Evolutionary conservation across 1,140 invertebrate species (phyloP), one percentile per base, ranked within the genome.

Genomic region (Diorhabda elongata): DNA sequence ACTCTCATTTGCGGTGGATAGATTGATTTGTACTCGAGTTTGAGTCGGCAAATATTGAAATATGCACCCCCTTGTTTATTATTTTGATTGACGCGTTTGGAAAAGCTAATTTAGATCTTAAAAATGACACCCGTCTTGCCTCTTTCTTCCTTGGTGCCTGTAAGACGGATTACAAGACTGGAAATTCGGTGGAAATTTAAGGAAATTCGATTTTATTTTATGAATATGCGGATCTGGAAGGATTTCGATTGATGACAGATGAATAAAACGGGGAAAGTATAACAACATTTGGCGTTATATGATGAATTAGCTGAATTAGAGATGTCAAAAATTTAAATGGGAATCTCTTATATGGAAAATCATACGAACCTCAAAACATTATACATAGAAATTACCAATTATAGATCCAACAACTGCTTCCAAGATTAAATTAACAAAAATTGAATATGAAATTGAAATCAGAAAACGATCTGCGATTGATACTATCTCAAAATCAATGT

Each of bases 31-130:
- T 67, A 52, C 70, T 44, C 42, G 61, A 47, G 61, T 59, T n/a
- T 52, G 47, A 52, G 47, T 63, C 63, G 70, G 70, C 72, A 77
- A 74, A 79, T 79, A 79, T 79, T 78, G 77, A 79, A 79, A 79
- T 79, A 79, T 79, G 77, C 77, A 79, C 77, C 77, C 76, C 76
- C 77, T 75, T 77, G 74, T 79, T 79, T 77, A 78, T 79, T 79
- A 76, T 76, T 78, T 76, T 77, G 76, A 74, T 75, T 78, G 77
- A 79, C 77, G 72, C 73, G 71, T 76, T 67, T 76, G 74, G 68
- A 63, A 71, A 75, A 70, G 63, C 74, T 77, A 77, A 77, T 77
- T 77, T 68, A 58, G 59, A 66, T 67, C 59, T 62, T 66, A 60
- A 64, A 62, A 56, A 58, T 69, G 68, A 61, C 68, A 66, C 65